Conservation (phyloP, 2,113 vertebrate species). For the Quiscalus mexicanus region DNA sequence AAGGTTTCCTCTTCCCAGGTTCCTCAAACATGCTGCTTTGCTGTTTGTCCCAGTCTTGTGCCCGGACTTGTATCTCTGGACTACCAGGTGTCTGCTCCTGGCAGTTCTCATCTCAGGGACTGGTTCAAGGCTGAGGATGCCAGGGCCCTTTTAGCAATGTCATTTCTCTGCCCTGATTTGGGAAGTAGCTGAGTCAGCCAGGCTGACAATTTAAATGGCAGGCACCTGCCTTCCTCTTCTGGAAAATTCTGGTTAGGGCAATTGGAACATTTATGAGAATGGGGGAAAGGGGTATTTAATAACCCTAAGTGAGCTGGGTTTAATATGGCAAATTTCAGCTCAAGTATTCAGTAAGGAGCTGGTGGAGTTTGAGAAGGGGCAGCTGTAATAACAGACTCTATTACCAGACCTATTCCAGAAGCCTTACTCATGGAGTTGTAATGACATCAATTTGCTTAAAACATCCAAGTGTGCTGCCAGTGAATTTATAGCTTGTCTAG, state of each 20-base stretch:
- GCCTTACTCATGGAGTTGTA: constrained; percentile 11
- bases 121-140: background rate
- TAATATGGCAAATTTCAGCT: background rate
- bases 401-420: background rate
- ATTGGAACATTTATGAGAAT: background rate
- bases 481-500: constrained; percentile 12
- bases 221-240: background rate
- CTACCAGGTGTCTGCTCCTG: background rate
- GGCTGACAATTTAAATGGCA: background rate
- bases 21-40: background rate
- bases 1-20: background rate
- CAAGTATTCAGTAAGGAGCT: background rate
- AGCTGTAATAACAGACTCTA: constrained; percentile 23
- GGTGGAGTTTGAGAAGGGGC: background rate
- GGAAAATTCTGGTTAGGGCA: background rate
- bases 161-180: background rate
- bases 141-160: fast-evolving
- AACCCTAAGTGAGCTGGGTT: background rate
- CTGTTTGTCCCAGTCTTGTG: background rate
- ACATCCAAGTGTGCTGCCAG: background rate
- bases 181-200: background rate
- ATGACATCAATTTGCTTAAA: constrained; percentile 38
- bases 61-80: background rate
- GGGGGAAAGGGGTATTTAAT: background rate
- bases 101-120: background rate